Evolutionary conservation across 2,888 invertebrate species (phyloP), one percentile per base, ranked within the genome.

Genomic region (Agrypnus murinus): DNA sequence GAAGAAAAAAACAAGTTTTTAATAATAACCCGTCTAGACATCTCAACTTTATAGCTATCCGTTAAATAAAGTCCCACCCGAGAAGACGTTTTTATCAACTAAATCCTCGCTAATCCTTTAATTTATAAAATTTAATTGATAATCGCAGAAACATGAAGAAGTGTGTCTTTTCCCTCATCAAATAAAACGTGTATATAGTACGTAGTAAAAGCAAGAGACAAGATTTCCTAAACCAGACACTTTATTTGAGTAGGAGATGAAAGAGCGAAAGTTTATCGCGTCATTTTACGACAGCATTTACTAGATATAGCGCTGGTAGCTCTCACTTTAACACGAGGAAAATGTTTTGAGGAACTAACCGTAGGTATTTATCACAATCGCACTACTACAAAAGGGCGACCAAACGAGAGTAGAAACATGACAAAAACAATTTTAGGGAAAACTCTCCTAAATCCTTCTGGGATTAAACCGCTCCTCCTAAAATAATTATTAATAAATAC

Each of bases 221-320:
- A 40, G 55, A 55, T 55, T 55, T 55, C 14, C 55, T 55, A 34
- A 36, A 36, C 55, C 55, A 36, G 55, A 55, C 55, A 55, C 55
- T 55, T 55, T 55, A 36, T 36, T 55, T 46, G 60, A 46, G 45
- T 32, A 60, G 12, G 60, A 60, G 60, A 60, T 60, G 43, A 60
- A 60, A 60, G 60, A 60, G 63, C 50, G 19, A 46, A 60, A 50
- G 63, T 63, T 63, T 63, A 63, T 48, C 38, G 63, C 38, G 48
- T 25, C 50, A 40, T 63, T 63, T 63, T 63, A 63, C 50, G 50
- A 63, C 63, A 50, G 17, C 62, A 62, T 62, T 48, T 63, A 63
- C 50, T 38, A 48, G 48, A 48, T 46, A 60, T 38, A 50, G 8
- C 17, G 50, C 25, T 14, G 17, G 63, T 38, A 31, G 34, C 48